These are phyloP conservation scores for Drosophila rubida DNA, from an alignment of 2,888 invertebrate genomes.

Conservation along the genomic window DNA sequence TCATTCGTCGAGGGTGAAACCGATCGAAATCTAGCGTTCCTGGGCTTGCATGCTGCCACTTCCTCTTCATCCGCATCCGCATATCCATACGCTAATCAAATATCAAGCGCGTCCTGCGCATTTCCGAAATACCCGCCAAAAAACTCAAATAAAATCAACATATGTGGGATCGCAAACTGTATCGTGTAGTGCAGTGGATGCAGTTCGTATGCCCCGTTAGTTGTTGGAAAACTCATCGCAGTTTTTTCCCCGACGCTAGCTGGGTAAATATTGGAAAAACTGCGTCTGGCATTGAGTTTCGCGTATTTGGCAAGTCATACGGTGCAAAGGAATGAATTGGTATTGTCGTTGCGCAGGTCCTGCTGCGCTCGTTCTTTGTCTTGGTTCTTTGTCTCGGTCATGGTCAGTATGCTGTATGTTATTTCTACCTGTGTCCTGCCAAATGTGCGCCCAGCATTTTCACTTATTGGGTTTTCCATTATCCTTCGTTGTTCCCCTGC, in stretches of 20 bases:
- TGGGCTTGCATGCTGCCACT: slow-evolving; percentile 50
- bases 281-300: slow-evolving; percentile 22
- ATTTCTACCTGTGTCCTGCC: slow-evolving; percentile 25
- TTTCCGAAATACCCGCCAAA: slow-evolving; percentile 70
- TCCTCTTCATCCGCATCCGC: slow-evolving; percentile 57
- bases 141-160: slow-evolving; percentile 53
- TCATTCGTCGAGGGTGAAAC: slow-evolving; percentile 49
- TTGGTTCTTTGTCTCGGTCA: slow-evolving; percentile 30
- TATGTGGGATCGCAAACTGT: slow-evolving; percentile 49
- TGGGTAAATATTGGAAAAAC: slow-evolving; percentile 45
- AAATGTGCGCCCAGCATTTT: slow-evolving; percentile 33
- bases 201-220: slow-evolving; percentile 48
- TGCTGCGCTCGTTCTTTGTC: slow-evolving; percentile 34
- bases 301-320: slow-evolving; percentile 64
- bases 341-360: slow-evolving; percentile 27
- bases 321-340: slow-evolving; percentile 16
- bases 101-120: slow-evolving; percentile 52
- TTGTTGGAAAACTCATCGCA: slow-evolving; percentile 20
- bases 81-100: slow-evolving; percentile 71
- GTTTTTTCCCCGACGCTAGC: slow-evolving; percentile 54
- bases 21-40: slow-evolving; percentile 70
- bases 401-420: slow-evolving; percentile 46
- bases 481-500: slow-evolving; percentile 49
- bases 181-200: slow-evolving; percentile 25
- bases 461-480: slow-evolving; percentile 69